phyloP scores from a whole-genome alignment of 37 sponge, comb jelly and placozoan genomes.

The Halisarca cf. caerulea region DNA sequence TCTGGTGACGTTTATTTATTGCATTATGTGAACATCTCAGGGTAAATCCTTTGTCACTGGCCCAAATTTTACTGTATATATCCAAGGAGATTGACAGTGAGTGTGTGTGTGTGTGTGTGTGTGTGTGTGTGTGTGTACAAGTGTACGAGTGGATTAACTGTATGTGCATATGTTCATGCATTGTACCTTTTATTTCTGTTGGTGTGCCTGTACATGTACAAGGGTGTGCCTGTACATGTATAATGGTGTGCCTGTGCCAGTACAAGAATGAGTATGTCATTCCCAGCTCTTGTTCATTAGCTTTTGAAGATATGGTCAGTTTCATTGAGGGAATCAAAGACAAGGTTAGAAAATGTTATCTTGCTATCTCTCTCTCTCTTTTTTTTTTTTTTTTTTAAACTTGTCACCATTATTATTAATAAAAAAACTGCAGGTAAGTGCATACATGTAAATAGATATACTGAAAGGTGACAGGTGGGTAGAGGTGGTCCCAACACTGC shows the following conservation, averaged over 20 bases:
- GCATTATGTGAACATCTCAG: conserved; percentile 14
- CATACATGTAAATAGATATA: too few species aligned
- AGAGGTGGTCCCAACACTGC: too few species aligned
- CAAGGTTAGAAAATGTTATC: conserved; percentile 9
- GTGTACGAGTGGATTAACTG: not conserved
- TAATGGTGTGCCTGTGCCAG: too few species aligned
- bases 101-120: not conserved
- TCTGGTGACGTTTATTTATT: not conserved
- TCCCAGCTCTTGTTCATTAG: conserved; percentile 8
- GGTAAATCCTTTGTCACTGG: conserved; percentile 72
- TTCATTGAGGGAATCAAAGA: conserved; percentile 52
- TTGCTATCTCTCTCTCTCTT: not conserved
- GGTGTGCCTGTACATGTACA: not conserved
- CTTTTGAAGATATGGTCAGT: conserved; percentile 24
- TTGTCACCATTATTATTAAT: too few species aligned
- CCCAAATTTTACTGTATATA: conserved; percentile 53
- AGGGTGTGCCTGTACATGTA: not conserved
- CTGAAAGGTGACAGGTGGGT: too few species aligned
- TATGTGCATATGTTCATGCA: not conserved
- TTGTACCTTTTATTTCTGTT: not conserved
- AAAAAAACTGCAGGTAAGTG: too few species aligned
- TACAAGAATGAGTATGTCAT: too few species aligned
- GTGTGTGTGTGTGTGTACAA: not conserved
- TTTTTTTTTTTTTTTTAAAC: too few species aligned
- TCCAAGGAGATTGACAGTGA: conserved; percentile 48